Evolutionary conservation across 2,888 invertebrate genomes (phyloP).

Genomic region (Tipula vernalis): DNA sequence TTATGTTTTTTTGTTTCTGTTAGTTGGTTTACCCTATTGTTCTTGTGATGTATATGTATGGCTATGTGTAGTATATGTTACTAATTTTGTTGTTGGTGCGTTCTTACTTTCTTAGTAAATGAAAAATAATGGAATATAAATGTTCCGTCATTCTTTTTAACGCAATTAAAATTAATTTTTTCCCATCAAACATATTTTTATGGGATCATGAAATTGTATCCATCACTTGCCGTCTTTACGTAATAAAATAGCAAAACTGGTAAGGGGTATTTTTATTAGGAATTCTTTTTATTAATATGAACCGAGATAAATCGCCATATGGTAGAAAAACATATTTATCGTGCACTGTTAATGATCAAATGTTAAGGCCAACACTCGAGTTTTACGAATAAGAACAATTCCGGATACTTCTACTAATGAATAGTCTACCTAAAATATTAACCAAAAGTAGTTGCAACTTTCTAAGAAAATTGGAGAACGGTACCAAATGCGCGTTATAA

Average conservation of each 20-base stretch:
- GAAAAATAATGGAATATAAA: neutral
- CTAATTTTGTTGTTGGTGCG: neutral
- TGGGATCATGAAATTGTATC: neutral
- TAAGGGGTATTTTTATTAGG: neutral
- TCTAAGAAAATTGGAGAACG: no score
- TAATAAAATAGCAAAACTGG: neutral
- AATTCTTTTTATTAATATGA: neutral
- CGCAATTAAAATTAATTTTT: conserved; percentile 4
- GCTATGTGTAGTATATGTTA: neutral
- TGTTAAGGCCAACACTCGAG: no score
- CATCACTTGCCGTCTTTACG: neutral
- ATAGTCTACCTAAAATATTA: no score
- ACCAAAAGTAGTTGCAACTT: no score
- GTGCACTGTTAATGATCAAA: no score
- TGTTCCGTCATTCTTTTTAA: neutral
- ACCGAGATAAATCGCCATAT: neutral
- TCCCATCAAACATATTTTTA: neutral
- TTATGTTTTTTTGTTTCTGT: neutral
- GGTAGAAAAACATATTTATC: no score
- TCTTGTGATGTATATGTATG: neutral
- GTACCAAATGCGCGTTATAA: no score
- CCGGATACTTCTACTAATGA: no score
- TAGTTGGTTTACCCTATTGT: neutral
- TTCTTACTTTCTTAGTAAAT: neutral
- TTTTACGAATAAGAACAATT: no score